These are phyloP conservation scores for Netelia virgata DNA, from an alignment of 2,888 invertebrate genomes.

Conservation along the genomic window DNA sequence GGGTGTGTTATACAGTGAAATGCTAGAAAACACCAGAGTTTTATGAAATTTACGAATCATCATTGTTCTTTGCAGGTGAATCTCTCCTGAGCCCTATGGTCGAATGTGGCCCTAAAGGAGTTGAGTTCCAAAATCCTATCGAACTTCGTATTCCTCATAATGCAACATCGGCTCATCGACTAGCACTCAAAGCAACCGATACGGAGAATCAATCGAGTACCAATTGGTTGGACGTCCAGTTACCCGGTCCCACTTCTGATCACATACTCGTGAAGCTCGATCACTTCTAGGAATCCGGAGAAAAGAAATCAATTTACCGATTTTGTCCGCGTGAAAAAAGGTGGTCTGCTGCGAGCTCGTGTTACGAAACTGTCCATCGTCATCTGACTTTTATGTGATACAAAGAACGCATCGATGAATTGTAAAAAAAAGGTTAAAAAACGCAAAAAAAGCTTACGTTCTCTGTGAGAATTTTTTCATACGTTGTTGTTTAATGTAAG, in stretches of 20 bases:
- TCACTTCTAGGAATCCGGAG: slow-evolving; percentile 89
- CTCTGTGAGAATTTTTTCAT: slow-evolving; percentile 64
- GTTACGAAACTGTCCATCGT: slow-evolving; percentile 21
- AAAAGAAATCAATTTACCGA: slow-evolving; percentile 16
- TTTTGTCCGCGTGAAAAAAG: background rate
- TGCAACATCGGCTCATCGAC: slow-evolving; percentile 91
- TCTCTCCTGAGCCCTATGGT: slow-evolving; percentile 97
- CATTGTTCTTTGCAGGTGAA: slow-evolving; percentile 89
- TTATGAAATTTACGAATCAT: background rate
- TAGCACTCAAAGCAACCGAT: slow-evolving; percentile 92
- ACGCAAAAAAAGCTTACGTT: slow-evolving; percentile 56
- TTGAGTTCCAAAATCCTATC: slow-evolving; percentile 95
- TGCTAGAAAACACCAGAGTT: background rate
- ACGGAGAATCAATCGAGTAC: slow-evolving; percentile 94
- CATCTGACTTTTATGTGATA: slow-evolving; percentile 49
- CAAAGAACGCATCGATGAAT: slow-evolving; percentile 22
- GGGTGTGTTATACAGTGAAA: background rate
- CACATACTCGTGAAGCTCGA: slow-evolving; percentile 96
- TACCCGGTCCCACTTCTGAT: slow-evolving; percentile 94
- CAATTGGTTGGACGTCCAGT: slow-evolving; percentile 93
- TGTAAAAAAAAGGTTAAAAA: slow-evolving; percentile 22
- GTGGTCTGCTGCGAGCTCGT: background rate
- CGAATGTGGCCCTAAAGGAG: slow-evolving; percentile 98
- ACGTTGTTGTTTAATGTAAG: slow-evolving; percentile 60
- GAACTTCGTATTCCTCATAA: slow-evolving; percentile 96